These are phyloP conservation scores for Allacma fusca DNA, from an alignment of 2,888 invertebrate species.

Conservation along the genomic window DNA sequence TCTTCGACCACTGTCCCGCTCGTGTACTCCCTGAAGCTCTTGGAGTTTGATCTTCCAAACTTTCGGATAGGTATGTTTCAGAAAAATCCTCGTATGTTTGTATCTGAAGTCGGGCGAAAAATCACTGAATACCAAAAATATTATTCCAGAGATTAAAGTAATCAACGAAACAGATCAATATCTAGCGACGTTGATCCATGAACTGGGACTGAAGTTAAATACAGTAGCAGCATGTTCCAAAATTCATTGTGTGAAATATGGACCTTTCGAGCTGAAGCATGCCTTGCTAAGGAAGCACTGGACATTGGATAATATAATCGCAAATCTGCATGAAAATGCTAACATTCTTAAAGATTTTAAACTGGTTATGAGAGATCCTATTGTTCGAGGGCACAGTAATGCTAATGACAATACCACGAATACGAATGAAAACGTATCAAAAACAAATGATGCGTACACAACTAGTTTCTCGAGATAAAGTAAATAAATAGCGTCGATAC, in stretches of 20 bases:
- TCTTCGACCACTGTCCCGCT: conserved; percentile 74
- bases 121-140: too few species aligned
- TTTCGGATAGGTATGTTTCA: conserved; percentile 80
- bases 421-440: background rate
- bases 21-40: conserved; percentile 85
- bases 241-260: conserved; percentile 82
- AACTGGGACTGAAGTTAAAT: conserved; percentile 81
- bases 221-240: conserved; percentile 81
- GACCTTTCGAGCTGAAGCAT: conserved; percentile 78
- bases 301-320: conserved; percentile 74
- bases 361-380: conserved; percentile 46
- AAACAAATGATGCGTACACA: background rate
- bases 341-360: conserved; percentile 47
- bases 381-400: conserved; percentile 30
- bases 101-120: too few species aligned
- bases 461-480: background rate
- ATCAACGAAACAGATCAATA: conserved; percentile 85
- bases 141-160: conserved; percentile 83
- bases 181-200: conserved; percentile 80
- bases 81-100: too few species aligned
- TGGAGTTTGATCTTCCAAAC: conserved; percentile 80
- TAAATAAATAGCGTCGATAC: too few species aligned
- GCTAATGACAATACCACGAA: background rate
- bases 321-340: conserved; percentile 69
- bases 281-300: conserved; percentile 85